Percentiles rank a stretch among this genome's conserved stretches.
Conservation (phyloP, 2,888 invertebrate genomes). For the Leptinotarsa juncta region DNA sequence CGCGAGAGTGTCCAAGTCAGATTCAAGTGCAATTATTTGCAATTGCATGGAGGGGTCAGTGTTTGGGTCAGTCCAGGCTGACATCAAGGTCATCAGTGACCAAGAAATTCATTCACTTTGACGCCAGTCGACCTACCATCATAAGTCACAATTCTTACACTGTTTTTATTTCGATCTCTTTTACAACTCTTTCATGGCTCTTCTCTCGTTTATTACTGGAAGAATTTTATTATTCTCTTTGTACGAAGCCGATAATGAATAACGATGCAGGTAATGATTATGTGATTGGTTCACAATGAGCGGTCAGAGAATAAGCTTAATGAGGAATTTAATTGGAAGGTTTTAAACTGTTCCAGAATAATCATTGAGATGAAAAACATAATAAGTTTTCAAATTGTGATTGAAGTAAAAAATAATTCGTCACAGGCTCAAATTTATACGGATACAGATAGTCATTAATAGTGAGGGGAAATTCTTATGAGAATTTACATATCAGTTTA, state of each 20-base stretch:
- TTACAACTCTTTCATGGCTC: conserved; percentile 31
- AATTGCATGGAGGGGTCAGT: conserved; percentile 63
- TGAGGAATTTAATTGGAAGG: conserved; percentile 1
- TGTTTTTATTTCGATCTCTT: conserved; percentile 35
- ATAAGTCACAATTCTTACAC: conserved; percentile 34
- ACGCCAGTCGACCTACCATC: conserved; percentile 21
- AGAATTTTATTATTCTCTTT: conserved; percentile 32
- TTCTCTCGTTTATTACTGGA: conserved; percentile 30
- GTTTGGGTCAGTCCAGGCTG: conserved; percentile 64
- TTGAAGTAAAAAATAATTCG: too few relatives aligned
- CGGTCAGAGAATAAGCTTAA: not conserved
- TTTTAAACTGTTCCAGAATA: not conserved
- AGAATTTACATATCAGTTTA: too few relatives aligned
- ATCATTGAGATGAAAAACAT: not conserved
- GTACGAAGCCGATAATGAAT: conserved; percentile 27
- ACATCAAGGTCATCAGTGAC: conserved; percentile 61
- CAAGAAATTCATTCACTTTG: conserved; percentile 18
- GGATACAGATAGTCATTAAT: too few relatives aligned
- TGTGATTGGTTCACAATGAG: not conserved
- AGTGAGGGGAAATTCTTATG: too few relatives aligned
- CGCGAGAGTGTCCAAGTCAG: conserved; percentile 44
- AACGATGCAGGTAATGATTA: not conserved
- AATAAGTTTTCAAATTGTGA: too few relatives aligned
- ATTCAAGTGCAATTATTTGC: conserved; percentile 61
- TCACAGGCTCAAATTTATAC: too few relatives aligned